Base-by-base conservation (phyloP, 2,888 invertebrate genomes). In the Tachina fera region DNA sequence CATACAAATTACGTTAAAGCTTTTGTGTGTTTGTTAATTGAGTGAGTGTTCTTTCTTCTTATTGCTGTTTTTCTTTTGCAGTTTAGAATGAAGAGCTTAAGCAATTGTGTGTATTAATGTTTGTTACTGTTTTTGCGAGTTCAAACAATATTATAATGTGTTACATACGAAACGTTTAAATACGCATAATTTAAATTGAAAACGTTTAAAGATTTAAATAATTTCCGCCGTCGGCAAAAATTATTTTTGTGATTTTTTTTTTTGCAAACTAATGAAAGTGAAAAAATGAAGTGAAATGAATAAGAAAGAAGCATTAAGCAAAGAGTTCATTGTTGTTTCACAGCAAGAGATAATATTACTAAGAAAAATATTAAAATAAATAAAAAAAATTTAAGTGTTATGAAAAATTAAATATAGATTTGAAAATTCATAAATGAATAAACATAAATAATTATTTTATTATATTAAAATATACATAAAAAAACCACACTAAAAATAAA, bases 141-240 rank as follows among this genome's bases (percentile, higher is more conserved):
- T 86, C 43, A 85, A 81, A 77, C 60, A 77, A 81, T 68, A 81
- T 72, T 81, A 77, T 81, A 81, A 81, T 77, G 72, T 77, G 72
- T 43, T 78, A 61, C 72, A 67, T 78, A 61, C 72, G 61, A 86
- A 86, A 86, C 67, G 83, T 83, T 86, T 86, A 60, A 85, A 74
- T 74, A 82, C 83, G 83, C 83, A 86, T 83, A 72, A 77, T 72
- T 72, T 77, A 68, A 81, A 68, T 68, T 68, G 65, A 61, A 81
- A 51, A 74, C 74, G 43, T 68, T 60, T 51, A 60, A 60, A 43
- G 51, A 22, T 13, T 63, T 58, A 3, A 56, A 41, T 19, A 70
- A 65, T 22, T 56, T 45, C 51, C 80, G 56, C 86, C 84, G 84
- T 75, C 83, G 87, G 85, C 84, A 78, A 83, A n/a, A 80, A 31